Evolutionary conservation across 1,140 invertebrate species (phyloP), one percentile per base, ranked within the genome.

Genomic region (Drosophila oshimai): DNA sequence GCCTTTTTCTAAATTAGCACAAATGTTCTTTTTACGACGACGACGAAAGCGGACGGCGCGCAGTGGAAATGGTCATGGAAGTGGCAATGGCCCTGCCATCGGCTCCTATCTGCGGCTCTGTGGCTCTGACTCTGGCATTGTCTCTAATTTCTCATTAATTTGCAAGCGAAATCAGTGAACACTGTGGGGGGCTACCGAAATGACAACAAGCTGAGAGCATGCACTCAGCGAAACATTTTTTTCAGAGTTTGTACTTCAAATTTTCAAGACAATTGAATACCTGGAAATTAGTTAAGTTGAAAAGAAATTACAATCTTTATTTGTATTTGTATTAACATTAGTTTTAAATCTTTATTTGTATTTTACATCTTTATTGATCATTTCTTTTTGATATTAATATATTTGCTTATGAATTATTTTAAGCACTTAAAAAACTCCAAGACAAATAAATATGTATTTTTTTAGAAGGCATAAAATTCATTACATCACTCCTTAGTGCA

Each of bases 61-160:
- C 12, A 34, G 18, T 29, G 50, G 42, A 39, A 41, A 50, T 55
- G 49, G 51, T 55, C n/a, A 50, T 61, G 37, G 37, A 26, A 65
- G 42, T 18, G 37, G 26, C 57, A 37, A 28, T 44, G 41, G 41
- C 24, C 28, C 57, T 17, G 4, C 50, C 26, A 37, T 39, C 24
- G 41, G 45, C 65, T 29, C n/a, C 39, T 50, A 12, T 24, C 37
- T 34, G 41, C 17, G 44, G 6, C 50, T 53, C 55, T 68, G 57
- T 26, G 53, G 24, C 34, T 69, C 45, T 39, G 39, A 53, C 53
- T 60, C 61, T 34, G 47, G 36, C 83, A 86, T 83, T 87, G 83
- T 88, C 83, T 87, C 83, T 88, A 87, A 87, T 87, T 89, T 89
- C 80, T 87, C 86, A 89, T 89, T 89, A 89, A 89, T 89, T 89